A percentile compares a stretch with the other conserved stretches of the same genome.
phyloP scores from a whole-genome alignment of 1,140 invertebrate species.

The Agrypnia vestita region DNA sequence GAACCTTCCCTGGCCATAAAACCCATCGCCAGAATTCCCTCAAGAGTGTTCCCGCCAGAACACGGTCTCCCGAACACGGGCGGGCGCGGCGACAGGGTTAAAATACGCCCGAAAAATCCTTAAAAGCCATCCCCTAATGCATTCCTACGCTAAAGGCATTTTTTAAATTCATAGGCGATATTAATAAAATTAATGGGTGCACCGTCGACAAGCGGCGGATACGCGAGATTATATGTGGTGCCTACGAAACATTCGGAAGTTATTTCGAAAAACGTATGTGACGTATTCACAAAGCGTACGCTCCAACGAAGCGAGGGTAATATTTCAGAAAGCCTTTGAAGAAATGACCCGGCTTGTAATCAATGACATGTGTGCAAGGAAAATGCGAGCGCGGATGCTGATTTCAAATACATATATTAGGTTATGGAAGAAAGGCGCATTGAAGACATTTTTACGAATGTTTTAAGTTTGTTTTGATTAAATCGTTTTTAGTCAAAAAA shows the following conservation, averaged over 20 bases:
- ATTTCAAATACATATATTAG: too few species aligned
- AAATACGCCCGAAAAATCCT: constrained; percentile 35
- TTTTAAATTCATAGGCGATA: constrained; percentile 60
- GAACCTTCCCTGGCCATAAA: constrained; percentile 25
- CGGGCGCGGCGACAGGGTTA: constrained; percentile 14
- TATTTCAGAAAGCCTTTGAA: constrained; percentile 10
- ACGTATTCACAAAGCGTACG: constrained; percentile 6
- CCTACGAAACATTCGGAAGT: constrained; percentile 28
- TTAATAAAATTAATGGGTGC: constrained; percentile 58
- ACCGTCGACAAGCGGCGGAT: constrained; percentile 26
- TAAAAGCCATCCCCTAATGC: constrained; percentile 45
- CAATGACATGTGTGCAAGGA: constrained; percentile 12
- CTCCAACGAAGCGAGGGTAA: constrained; percentile 18
- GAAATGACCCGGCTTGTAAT: constrained; percentile 19
- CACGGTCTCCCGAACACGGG: constrained; percentile 24
- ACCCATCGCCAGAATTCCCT: constrained; percentile 20
- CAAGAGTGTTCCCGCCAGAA: constrained; percentile 13
- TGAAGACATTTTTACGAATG: too few species aligned
- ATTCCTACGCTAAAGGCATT: constrained; percentile 56
- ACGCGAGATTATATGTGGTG: neutral
- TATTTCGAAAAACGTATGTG: constrained; percentile 45
- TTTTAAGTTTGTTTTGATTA: too few species aligned
- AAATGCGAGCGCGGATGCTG: neutral
- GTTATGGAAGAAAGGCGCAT: too few species aligned
- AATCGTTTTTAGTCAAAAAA: too few species aligned